Conservation (phyloP, 1,140 invertebrate genomes). For the Melipona quadrifasciata region DNA sequence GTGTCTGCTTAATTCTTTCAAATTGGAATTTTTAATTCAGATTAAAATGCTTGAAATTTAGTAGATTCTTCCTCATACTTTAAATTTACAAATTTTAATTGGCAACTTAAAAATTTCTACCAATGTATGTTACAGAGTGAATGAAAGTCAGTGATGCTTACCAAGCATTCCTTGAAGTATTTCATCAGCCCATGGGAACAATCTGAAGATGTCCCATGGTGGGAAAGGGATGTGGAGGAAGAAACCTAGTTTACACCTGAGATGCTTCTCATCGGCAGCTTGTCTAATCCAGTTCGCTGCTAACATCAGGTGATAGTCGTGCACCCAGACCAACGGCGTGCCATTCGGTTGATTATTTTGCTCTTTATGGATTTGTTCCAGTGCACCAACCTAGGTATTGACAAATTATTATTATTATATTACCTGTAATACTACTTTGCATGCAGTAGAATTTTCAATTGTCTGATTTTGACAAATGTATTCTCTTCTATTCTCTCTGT, state of each 20-base stretch:
- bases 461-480: too few species aligned
- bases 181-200: constrained; percentile 95
- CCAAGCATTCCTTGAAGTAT: constrained; percentile 94
- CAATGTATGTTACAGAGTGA: not conserved
- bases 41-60: too few species aligned
- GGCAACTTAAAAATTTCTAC: not conserved
- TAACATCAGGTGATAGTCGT: constrained; percentile 96
- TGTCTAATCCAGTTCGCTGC: constrained; percentile 94
- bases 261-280: constrained; percentile 89
- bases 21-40: not conserved
- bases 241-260: constrained; percentile 92
- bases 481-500: too few species aligned
- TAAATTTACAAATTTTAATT: not conserved
- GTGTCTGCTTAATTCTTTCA: too few species aligned
- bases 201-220: constrained; percentile 94
- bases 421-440: not conserved
- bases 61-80: not conserved
- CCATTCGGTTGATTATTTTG: constrained; percentile 82
- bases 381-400: constrained; percentile 81
- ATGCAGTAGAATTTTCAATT: too few species aligned
- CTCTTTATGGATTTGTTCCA: constrained; percentile 85
- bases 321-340: constrained; percentile 92
- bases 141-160: constrained; percentile 72
- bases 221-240: constrained; percentile 97
- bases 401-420: not conserved